Percentiles rank a stretch among this genome's conserved stretches.
These are phyloP conservation scores for Pempheris klunzingeri DNA, from an alignment of 2,797 vertebrate species.

Conservation along the genomic window DNA sequence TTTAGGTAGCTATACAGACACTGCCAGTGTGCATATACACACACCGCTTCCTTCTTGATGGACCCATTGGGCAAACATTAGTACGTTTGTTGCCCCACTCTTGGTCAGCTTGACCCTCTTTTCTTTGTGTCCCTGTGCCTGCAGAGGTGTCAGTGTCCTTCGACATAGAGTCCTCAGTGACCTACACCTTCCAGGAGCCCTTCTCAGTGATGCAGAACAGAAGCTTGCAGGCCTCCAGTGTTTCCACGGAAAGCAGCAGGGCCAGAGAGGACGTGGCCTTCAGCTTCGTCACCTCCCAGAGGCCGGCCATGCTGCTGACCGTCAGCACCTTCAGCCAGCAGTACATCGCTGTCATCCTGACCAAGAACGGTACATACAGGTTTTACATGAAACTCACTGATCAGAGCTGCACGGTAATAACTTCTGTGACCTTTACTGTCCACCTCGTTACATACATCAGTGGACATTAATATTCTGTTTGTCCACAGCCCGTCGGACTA, in stretches of 20 bases:
- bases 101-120: slow-evolving; percentile 7
- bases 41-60: not conserved
- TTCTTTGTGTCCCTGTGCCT: slow-evolving; percentile 6
- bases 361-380: slow-evolving; percentile 89
- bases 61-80: not conserved
- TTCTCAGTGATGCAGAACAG: slow-evolving; percentile 94
- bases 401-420: not conserved
- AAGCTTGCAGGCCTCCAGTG: slow-evolving; percentile 87
- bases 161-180: slow-evolving; percentile 92
- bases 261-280: slow-evolving; percentile 92
- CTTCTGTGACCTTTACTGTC: not conserved
- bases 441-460: not conserved
- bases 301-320: slow-evolving; percentile 92
- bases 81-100: not conserved
- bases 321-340: slow-evolving; percentile 92
- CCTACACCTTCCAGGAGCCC: slow-evolving; percentile 95
- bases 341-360: slow-evolving; percentile 92
- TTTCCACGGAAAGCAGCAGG: slow-evolving; percentile 86
- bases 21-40: no score
- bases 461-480: no score
- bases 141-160: slow-evolving; percentile 97
- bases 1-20: not conserved
- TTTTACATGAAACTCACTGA: not conserved
- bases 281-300: slow-evolving; percentile 92
- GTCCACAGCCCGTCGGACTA: not conserved